Evolutionary conservation across 2,888 invertebrate species (phyloP), one percentile per base, ranked within the genome.

Genomic region (Trissolcus japonicus): DNA sequence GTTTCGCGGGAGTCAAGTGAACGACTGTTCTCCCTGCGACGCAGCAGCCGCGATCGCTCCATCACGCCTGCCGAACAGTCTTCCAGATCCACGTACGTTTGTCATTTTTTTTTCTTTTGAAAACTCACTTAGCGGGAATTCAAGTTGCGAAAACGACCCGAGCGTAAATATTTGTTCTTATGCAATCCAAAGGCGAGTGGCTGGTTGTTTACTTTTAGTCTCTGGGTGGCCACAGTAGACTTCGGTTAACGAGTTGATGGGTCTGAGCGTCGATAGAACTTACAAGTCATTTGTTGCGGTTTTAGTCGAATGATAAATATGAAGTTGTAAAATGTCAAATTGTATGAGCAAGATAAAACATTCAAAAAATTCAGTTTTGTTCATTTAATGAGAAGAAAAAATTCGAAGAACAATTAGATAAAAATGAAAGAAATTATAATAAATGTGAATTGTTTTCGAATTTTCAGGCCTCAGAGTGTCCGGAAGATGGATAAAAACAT

Each of bases 11-110:
- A 87, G 17, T 71, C 76, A 13, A 71, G 80, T 6, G 88, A 88
- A 67, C 88, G 86, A 14, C 87, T 83, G 78, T 85, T 85, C 43
- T 87, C 88, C 62, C 80, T 88, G 6, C 82, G 88, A 72, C 85
- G 69, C 51, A 81, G 67, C 68, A 88, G 86, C 69, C 82, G 86
- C 13, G 89, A 89, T 46, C 81, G 87, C 68, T 89, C 88, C 25
- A 80, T 80, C 66, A 89, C 88, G 6, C 87, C 89, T 11, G 86
- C 83, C 16, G 86, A 87, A 73, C 85, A 85, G 2, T 80, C 81
- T 48, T 84, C 84, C 7, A 85, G 82, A 80, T 84, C 83, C 6
- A 66, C 7, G 59, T 63, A 50, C 7, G 56, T 62, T 16, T 16
- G n/a, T 17, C 40, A n/a, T n/a, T n/a, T 51, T 59, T 35, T 65